These are phyloP conservation scores for Philotrypesis tridentata DNA, from an alignment of 1,140 invertebrate species.

Conservation along the genomic window DNA sequence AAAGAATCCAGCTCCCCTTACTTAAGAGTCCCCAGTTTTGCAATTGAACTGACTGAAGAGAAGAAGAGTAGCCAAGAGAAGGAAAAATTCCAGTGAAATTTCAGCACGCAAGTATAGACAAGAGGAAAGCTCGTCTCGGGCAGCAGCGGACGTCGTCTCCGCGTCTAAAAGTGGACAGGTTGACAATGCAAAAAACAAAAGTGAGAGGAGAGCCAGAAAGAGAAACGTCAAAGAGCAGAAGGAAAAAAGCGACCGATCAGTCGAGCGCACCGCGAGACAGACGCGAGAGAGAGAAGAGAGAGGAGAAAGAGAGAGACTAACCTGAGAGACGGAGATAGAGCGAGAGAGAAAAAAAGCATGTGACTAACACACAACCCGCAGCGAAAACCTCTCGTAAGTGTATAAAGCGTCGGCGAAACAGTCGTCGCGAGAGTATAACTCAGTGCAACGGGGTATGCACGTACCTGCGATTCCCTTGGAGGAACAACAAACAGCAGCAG, in stretches of 20 bases:
- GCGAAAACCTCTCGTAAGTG: not conserved
- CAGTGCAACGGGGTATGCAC: too few species aligned
- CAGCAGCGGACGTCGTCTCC: not conserved
- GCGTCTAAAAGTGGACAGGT: slow-evolving; percentile 9
- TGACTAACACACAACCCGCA: not conserved
- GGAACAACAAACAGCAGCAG: not conserved
- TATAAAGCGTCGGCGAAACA: not conserved
- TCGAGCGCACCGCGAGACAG: not conserved
- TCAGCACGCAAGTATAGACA: not conserved
- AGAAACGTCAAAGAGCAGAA: slow-evolving; percentile 6
- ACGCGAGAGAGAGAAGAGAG: not conserved
- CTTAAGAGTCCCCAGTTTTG: not conserved
- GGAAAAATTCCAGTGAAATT: not conserved
- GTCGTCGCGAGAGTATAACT: not conserved
- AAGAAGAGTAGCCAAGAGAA: not conserved
- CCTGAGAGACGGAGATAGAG: not conserved
- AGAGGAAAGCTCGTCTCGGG: not conserved
- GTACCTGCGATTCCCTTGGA: not conserved
- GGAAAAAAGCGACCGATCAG: not conserved
- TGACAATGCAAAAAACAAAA: slow-evolving; percentile 28
- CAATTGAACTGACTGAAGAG: not conserved
- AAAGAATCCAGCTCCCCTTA: slow-evolving; percentile 12
- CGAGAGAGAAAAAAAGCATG: not conserved
- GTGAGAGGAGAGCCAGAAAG: not conserved
- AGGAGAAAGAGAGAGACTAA: too few species aligned